These are phyloP conservation scores for Percopsis omiscomaycus DNA, from an alignment of 2,797 vertebrate species.

Conservation along the genomic window DNA sequence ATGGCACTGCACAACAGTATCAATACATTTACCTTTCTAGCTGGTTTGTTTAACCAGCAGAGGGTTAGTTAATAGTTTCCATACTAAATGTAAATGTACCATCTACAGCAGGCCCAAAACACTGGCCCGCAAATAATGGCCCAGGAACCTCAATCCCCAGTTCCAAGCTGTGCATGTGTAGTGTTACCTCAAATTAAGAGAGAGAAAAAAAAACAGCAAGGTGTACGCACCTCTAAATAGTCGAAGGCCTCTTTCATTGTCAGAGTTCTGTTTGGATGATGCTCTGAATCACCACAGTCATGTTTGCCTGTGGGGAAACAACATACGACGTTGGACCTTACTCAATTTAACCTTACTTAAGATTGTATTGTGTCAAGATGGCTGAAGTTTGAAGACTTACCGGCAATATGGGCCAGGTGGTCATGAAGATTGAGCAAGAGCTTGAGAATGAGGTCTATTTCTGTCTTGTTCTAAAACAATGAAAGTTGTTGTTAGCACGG, in stretches of 20 bases:
- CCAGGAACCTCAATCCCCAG: no score
- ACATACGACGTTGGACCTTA: neutral
- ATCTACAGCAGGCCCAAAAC: no score
- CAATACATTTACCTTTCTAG: no score
- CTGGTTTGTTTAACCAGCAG: no score
- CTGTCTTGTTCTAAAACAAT: conserved; percentile 67
- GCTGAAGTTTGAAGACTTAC: conserved; percentile 69
- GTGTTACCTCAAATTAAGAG: no score
- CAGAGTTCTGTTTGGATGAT: conserved; percentile 81
- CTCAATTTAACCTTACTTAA: neutral
- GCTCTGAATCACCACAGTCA: conserved; percentile 86
- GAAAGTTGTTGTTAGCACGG: neutral
- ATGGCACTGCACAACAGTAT: no score
- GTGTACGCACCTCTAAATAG: conserved; percentile 84
- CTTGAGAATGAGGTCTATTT: conserved; percentile 84
- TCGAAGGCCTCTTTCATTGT: conserved; percentile 83
- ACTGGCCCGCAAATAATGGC: no score
- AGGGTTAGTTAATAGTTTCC: no score
- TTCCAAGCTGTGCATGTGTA: no score
- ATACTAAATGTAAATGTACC: no score
- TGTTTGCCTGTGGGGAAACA: conserved; percentile 83
- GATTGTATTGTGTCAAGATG: no score
- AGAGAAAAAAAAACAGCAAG: neutral
- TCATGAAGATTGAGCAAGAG: conserved; percentile 91
- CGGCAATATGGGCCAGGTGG: conserved; percentile 89